Evolutionary conservation across 2,113 vertebrate species (phyloP).

Genomic region (Agelaius phoeniceus): DNA sequence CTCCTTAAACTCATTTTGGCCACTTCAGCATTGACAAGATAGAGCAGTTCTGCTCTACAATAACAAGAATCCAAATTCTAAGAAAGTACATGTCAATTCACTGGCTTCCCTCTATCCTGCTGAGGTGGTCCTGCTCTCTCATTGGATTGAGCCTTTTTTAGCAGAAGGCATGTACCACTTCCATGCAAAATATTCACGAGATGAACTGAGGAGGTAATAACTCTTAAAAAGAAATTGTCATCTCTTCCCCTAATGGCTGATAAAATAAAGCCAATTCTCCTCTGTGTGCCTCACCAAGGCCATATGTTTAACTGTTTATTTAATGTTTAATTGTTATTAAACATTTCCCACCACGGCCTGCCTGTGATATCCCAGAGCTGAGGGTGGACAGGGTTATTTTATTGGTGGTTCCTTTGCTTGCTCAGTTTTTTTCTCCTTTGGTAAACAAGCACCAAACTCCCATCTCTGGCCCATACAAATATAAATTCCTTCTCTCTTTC

Average conservation of each 20-base stretch:
- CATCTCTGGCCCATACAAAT: not conserved
- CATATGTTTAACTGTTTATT: not conserved
- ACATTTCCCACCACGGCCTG: accelerated
- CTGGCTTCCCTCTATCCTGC: not conserved
- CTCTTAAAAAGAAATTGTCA: not conserved
- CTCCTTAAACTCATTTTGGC: not conserved
- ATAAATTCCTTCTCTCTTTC: not conserved
- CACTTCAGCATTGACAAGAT: not conserved
- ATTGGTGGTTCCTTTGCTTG: not conserved
- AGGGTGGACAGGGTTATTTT: not conserved
- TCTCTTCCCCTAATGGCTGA: not conserved
- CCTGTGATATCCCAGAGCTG: not conserved
- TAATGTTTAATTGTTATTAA: not conserved
- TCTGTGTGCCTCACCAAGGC: not conserved
- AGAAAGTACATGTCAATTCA: not conserved
- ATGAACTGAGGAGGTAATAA: not conserved
- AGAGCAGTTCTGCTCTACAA: not conserved
- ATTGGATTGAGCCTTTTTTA: not conserved
- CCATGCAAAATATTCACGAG: not conserved
- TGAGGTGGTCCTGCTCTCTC: not conserved
- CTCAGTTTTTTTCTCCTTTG: not conserved
- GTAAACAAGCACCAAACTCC: not conserved
- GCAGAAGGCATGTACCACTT: accelerated
- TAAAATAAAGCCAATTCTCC: not conserved
- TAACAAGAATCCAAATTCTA: not conserved